Evolutionary conservation across 2,797 vertebrate species (phyloP), one percentile per base, ranked within the genome.

Genomic region (Xerus rutilus): DNA sequence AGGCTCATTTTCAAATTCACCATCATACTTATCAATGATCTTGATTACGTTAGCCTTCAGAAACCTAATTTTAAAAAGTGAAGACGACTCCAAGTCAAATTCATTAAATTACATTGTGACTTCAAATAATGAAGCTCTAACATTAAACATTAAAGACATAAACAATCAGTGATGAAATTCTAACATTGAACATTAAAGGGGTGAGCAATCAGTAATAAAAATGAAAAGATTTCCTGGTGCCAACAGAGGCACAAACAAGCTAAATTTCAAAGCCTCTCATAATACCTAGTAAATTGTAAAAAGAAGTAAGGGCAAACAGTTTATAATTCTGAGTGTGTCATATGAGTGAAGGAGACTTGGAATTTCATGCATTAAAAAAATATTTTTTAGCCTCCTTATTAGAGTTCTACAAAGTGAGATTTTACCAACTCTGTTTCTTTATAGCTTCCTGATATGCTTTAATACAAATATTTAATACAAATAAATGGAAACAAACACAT

Each of bases 401-500:
- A 65, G 4, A 76, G 32, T 20, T 92, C 73, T 73, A 35, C 45
- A 89, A 91, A 59, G 35, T 67, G 64, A 85, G 86, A 52, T 70
- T 95, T 91, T 65, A 54, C 8, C 83, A 89, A 72, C 23, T 88
- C 62, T 30, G 5, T 82, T 91, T 95, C 59, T 93, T 93, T 57
- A 92, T 74, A 95, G 49, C 45, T 93, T 96, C 49, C 45, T 92
- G 72, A 70, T 92, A 74, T 64, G 28, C 45, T 32, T 39, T 62
- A 73, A 59, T 54, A 82, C 39, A 94, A 92, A 94, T 82, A 4
- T 69, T 73, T 23, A n/a, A n/a, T n/a, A n/a, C n/a, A n/a, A n/a
- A n/a, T 70, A 92, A 89, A 88, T 79, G 43, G 62, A 91, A 96
- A 73, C 45, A 54, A 84, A 76, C 25, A 79, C 12, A 64, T 77